These are phyloP conservation scores for Unio delphinus DNA, from an alignment of 2,888 invertebrate genomes.

Conservation along the genomic window DNA sequence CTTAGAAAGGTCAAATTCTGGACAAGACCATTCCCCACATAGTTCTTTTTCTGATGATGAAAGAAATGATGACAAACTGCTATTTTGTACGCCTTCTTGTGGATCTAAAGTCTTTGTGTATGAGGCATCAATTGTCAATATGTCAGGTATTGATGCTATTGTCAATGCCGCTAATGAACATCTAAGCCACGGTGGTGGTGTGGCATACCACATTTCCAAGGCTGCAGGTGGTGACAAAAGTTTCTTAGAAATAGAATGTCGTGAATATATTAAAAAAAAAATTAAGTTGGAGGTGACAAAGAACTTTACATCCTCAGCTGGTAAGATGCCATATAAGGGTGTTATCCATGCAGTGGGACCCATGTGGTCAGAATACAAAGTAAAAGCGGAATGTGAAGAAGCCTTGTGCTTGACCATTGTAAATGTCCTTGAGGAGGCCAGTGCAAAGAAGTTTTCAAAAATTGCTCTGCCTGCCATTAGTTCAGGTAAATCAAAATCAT, in stretches of 20 bases:
- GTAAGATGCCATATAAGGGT: constrained; percentile 32
- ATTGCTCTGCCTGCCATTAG: constrained; percentile 53
- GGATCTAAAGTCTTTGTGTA: constrained; percentile 15
- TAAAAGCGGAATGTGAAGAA: constrained; percentile 16
- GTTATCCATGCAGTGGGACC: constrained; percentile 52
- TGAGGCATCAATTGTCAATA: constrained; percentile 20
- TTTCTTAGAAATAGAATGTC: constrained; percentile 34
- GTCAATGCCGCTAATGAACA: constrained; percentile 52
- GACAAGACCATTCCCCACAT: too few relatives aligned
- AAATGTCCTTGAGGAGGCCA: constrained; percentile 25
- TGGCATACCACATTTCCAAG: constrained; percentile 36
- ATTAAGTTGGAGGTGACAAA: constrained; percentile 20
- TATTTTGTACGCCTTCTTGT: too few relatives aligned
- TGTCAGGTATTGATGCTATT: constrained; percentile 38
- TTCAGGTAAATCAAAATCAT: constrained; percentile 27
- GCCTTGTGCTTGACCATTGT: constrained; percentile 29
- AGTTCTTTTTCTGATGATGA: too few relatives aligned
- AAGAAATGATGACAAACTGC: too few relatives aligned
- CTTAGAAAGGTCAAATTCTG: too few relatives aligned
- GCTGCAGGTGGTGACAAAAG: constrained; percentile 21
- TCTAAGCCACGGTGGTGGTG: constrained; percentile 41
- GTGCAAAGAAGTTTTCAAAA: constrained; percentile 13
- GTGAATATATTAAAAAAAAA: constrained; percentile 3
- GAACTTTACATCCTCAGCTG: constrained; percentile 32
- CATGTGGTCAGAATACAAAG: constrained; percentile 33